Base-by-base conservation (phyloP, 2,888 invertebrate species). In the Drosophila kanekoi region DNA sequence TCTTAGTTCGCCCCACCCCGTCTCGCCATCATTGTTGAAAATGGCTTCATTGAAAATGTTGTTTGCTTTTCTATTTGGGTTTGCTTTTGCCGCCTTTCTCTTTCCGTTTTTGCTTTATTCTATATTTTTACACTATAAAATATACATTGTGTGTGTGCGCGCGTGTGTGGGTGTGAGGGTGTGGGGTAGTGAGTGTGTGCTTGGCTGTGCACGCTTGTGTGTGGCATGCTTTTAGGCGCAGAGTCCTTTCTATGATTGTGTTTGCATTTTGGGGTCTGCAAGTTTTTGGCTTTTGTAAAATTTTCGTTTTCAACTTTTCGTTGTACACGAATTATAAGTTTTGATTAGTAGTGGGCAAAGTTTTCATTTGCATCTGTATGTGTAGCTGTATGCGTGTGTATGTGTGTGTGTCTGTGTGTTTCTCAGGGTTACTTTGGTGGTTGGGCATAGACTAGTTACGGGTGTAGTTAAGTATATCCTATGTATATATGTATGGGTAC, bases 301-400 rank as follows among this genome's bases (percentile, higher is more conserved):
- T 89, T 89, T 84, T 89, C 89, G 81, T 85, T 88, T 87, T 81
- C 79, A 87, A 86, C 87, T 86, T 86, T 86, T 77, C 72, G 74
- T 88, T 84, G 83, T 84, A 89, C 87, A 87, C 85, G 87, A 86
- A 86, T 86, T 86, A 86, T 89, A 86, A 86, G 85, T 86, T 86
- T 86, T 86, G 85, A 86, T 86, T 89, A 86, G 89, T 85, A 87
- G 82, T 81, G 87, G 89, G 87, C 65, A 88, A 84, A 88, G 81
- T 84, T 84, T 84, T 88, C 66, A 57, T 66, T 62, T 63, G 56
- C 54, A 63, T 53, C 18, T 58, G 53, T 67, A 52, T 66, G 62
- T 69, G 59, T 62, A 32, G 16, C 14, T 52, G 47, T 47, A 48
- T 33, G 28, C 56, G 48, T 54, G 43, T 72, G 61, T 58, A 38